Conservation (phyloP, 2,888 invertebrate genomes). For the Panopea generosa region DNA sequence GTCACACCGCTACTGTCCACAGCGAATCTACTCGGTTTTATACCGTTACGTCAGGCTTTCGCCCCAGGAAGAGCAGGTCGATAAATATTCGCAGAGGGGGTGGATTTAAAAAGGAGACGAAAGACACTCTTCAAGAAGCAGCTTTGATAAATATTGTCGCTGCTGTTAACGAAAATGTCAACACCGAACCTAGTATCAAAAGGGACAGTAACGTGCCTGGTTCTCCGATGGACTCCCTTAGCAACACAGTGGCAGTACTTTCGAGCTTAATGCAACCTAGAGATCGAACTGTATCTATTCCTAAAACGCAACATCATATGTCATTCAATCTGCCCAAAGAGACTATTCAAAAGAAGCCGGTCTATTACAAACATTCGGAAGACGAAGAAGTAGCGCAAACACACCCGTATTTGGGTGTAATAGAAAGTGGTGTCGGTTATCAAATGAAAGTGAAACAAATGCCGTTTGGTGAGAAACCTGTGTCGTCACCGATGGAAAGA, state of each 20-base stretch:
- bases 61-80: constrained; percentile 17
- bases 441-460: constrained; percentile 17
- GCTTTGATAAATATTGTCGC: constrained; percentile 77
- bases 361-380: constrained; percentile 67
- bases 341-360: constrained; percentile 62
- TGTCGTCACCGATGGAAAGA: not conserved
- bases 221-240: constrained; percentile 29
- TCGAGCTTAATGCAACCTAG: constrained; percentile 58
- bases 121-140: constrained; percentile 69
- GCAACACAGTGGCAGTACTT: constrained; percentile 51
- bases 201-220: constrained; percentile 14
- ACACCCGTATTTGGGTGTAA: constrained; percentile 12
- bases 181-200: constrained; percentile 5
- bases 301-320: constrained; percentile 53
- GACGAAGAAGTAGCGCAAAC: constrained; percentile 46
- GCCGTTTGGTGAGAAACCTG: not conserved
- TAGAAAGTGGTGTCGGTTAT: not conserved
- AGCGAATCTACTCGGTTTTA: not conserved
- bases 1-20: not conserved
- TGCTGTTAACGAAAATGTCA: constrained; percentile 65
- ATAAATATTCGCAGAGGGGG: constrained; percentile 12
- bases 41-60: constrained; percentile 25
- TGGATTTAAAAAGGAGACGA: constrained; percentile 52
- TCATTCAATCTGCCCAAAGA: constrained; percentile 58
- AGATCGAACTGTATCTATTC: constrained; percentile 65